Conservation (phyloP, 2,113 vertebrate genomes). For the Spea bombifrons region DNA sequence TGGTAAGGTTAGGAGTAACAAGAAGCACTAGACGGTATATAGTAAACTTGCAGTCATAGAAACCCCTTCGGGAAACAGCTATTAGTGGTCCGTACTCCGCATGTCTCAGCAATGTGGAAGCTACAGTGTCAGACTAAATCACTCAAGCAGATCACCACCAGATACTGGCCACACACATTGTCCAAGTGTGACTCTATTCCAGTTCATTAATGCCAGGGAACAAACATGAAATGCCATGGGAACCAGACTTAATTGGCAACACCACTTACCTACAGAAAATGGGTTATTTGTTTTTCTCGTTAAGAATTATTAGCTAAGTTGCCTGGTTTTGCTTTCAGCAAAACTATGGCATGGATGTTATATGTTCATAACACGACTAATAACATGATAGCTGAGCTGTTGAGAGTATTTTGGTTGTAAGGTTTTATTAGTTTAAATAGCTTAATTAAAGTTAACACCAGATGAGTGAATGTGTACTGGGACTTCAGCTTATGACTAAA, state of each 20-base stretch:
- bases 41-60: no score
- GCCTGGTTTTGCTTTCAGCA: conserved; percentile 4
- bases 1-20: no score
- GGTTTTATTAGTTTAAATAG: no score
- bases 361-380: not conserved
- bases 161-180: not conserved
- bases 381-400: not conserved
- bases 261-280: conserved; percentile 1
- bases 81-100: no score
- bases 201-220: not conserved
- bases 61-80: no score
- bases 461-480: no score
- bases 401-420: not conserved
- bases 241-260: conserved; percentile 24
- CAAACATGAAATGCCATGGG: conserved; percentile 24
- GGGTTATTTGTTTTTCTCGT: conserved; percentile 12
- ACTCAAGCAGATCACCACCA: not conserved
- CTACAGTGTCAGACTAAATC: not conserved
- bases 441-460: no score
- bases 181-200: not conserved
- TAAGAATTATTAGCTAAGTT: conserved; percentile 17
- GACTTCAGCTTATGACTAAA: no score
- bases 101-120: no score
- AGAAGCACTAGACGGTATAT: no score
- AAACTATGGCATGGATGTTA: conserved; percentile 1